phyloP scores from a whole-genome alignment of 2,797 vertebrate genomes.

The Propithecus perrieri region DNA sequence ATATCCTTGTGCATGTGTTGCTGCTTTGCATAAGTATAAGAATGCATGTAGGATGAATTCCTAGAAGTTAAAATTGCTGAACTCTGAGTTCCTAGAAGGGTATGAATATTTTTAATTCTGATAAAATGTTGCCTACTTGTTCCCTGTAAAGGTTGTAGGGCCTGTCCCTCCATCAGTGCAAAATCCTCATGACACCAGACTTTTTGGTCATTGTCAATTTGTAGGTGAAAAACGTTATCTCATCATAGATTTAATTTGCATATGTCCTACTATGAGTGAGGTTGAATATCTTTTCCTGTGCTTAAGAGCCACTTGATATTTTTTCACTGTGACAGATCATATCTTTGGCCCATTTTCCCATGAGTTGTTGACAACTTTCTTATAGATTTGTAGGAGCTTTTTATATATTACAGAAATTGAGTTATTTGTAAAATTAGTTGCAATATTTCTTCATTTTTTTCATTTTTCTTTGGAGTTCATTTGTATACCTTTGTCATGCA shows the following conservation, averaged over 20 bases:
- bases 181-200: background rate
- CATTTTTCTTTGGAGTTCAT: background rate
- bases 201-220: background rate
- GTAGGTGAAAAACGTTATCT: background rate
- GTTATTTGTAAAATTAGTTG: background rate
- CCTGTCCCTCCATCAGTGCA: background rate
- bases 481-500: background rate
- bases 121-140: background rate
- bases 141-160: too few relatives aligned
- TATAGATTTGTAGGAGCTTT: background rate
- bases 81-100: background rate
- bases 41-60: background rate
- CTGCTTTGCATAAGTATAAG: background rate
- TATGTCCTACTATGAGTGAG: background rate
- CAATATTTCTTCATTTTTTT: background rate
- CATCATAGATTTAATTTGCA: background rate
- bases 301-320: background rate
- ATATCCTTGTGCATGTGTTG: background rate
- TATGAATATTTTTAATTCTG: background rate
- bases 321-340: background rate
- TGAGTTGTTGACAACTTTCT: background rate
- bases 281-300: background rate
- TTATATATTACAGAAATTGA: background rate
- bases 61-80: too few relatives aligned
- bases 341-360: background rate